phyloP scores from a whole-genome alignment of 2,113 vertebrate species.

The Climacteris rufus region DNA sequence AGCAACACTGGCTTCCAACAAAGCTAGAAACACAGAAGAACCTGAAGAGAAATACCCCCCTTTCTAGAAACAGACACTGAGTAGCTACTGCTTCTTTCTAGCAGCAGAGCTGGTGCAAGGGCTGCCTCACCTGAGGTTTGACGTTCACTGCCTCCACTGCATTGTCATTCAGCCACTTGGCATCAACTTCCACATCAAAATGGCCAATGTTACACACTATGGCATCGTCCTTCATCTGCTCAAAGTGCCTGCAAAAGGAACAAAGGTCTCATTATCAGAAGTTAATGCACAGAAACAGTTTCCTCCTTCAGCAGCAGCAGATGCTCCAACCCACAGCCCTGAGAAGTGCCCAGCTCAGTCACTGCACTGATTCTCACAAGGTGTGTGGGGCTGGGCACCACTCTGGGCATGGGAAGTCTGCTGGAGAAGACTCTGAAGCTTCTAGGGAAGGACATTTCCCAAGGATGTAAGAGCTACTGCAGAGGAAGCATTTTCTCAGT shows the following conservation, averaged over 20 bases:
- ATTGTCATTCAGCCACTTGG: slow-evolving; percentile 89
- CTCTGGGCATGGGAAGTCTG: not conserved
- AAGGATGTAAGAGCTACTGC: not conserved
- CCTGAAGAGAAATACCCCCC: not conserved
- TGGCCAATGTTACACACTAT: slow-evolving; percentile 98
- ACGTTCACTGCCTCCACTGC: slow-evolving; percentile 86
- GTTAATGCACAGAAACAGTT: not conserved
- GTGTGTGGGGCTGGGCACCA: not conserved
- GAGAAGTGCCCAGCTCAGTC: not conserved
- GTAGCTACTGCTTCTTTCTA: not conserved
- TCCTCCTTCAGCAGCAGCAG: not conserved
- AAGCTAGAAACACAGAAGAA: not conserved
- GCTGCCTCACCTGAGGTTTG: slow-evolving; percentile 87
- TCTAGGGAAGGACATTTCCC: not conserved
- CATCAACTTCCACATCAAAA: slow-evolving; percentile 95
- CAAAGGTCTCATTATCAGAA: not conserved
- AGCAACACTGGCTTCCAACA: not conserved
- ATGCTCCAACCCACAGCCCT: not conserved
- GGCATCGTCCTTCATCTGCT: slow-evolving; percentile 94
- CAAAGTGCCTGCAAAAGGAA: slow-evolving; percentile 84
- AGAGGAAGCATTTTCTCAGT: not conserved
- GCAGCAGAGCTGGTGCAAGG: not conserved
- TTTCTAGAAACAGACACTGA: not conserved
- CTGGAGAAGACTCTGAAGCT: not conserved
- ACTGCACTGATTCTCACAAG: not conserved